Conservation (phyloP, 2,113 vertebrate species). For the Epinephelus moara region DNA sequence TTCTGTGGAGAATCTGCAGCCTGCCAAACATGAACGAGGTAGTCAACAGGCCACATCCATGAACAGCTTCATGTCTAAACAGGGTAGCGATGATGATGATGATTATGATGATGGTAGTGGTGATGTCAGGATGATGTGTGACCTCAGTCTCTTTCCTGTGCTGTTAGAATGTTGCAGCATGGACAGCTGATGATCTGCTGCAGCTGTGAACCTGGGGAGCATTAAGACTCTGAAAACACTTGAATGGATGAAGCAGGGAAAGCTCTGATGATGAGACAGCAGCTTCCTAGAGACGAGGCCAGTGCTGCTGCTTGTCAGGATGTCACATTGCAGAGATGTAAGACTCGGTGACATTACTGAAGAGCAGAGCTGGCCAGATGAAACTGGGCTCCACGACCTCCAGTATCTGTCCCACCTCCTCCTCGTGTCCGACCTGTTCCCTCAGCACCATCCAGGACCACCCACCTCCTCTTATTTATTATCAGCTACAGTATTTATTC, state of each 20-base stretch:
- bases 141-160: conserved; percentile 4
- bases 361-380: conserved; percentile 5
- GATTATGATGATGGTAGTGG: background rate
- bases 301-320: conserved; percentile 21
- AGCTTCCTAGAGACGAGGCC: conserved; percentile 52
- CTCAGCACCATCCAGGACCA: conserved; percentile 53
- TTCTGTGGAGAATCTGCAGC: no score
- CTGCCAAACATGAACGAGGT: no score
- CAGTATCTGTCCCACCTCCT: conserved; percentile 30
- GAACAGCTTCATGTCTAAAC: no score
- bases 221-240: conserved; percentile 66
- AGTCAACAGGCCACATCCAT: no score
- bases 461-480: conserved; percentile 77
- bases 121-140: background rate
- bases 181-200: conserved; percentile 95
- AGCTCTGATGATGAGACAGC: conserved; percentile 45
- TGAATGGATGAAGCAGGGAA: conserved; percentile 64
- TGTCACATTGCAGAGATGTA: conserved; percentile 41
- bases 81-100: no score
- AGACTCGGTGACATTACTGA: conserved; percentile 43
- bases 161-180: conserved; percentile 94
- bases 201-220: conserved; percentile 62
- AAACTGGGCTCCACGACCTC: conserved; percentile 24
- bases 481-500: conserved; percentile 75
- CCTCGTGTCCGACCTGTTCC: conserved; percentile 30